phyloP scores from a whole-genome alignment of 1,140 invertebrate species.

The Aphis gossypii region DNA sequence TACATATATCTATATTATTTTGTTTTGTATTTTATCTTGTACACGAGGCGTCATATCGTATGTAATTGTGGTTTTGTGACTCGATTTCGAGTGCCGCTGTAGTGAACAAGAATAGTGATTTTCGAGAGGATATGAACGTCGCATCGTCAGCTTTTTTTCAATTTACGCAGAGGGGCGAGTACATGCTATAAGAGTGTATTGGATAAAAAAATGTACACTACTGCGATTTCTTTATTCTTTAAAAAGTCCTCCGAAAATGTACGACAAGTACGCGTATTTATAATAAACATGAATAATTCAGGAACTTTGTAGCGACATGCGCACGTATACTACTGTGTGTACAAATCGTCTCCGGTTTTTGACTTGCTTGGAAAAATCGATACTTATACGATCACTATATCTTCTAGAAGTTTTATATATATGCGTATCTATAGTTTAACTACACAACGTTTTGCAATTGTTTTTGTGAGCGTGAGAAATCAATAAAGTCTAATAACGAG shows the following conservation, averaged over 20 bases:
- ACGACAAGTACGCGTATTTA: background rate
- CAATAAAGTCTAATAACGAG: background rate
- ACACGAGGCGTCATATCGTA: background rate
- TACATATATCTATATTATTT: background rate
- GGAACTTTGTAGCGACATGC: background rate
- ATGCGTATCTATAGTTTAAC: background rate
- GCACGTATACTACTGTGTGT: background rate
- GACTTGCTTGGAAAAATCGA: background rate
- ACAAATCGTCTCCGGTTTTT: background rate
- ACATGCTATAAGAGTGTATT: background rate
- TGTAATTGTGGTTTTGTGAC: background rate
- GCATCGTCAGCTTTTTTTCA: background rate
- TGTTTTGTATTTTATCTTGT: background rate
- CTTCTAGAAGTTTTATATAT: background rate
- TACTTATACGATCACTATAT: background rate
- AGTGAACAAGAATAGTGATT: background rate
- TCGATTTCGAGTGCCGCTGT: background rate
- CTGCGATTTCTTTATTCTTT: background rate
- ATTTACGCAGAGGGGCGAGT: background rate
- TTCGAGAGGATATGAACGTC: background rate
- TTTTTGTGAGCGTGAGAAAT: background rate
- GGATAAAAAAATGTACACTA: background rate
- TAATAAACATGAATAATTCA: background rate
- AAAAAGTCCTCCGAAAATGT: background rate
- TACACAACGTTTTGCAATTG: background rate